Evolutionary conservation across 1,140 invertebrate species (phyloP), one percentile per base, ranked within the genome.

Genomic region (Dolichoris vasculosae): DNA sequence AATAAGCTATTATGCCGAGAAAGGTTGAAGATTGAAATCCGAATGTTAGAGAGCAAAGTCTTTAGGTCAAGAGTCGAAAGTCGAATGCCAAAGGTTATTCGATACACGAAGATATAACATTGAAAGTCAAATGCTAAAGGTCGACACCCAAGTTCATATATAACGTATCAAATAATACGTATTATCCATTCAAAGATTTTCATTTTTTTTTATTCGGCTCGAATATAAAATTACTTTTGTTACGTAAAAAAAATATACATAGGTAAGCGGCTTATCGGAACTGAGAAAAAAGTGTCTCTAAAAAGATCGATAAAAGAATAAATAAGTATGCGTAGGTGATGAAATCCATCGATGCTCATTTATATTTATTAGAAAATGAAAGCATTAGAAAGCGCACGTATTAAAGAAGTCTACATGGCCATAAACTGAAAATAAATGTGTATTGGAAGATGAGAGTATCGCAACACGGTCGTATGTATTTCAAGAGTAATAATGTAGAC

Each of bases 91-190:
- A 78, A 78, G 75, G 75, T 84, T 48, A 30, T 7, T n/a, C 20
- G n/a, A 78, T 35, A 26, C 43, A 46, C 30, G 9, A 67, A 17
- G 75, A 67, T 73, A 30, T 15, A 82, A 81, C n/a, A 30, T 40
- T 35, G 32, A 82, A 51, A 77, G 73, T 51, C 75, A 69, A 77
- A 76, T 55, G 82, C 23, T 71, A n/a, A 77, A 79, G 83, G 32
- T 82, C 79, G n/a, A 20, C 40, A 63, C 51, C 73, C 35, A 40
- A 76, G 81, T 71, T 75, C 67, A 75, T 40, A 64, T 32, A n/a
- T n/a, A n/a, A n/a, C n/a, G n/a, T n/a, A n/a, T n/a, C n/a, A n/a
- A n/a, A n/a, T n/a, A n/a, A n/a, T n/a, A n/a, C n/a, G n/a, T n/a
- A n/a, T n/a, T n/a, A n/a, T n/a, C n/a, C n/a, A n/a, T n/a, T n/a